phyloP scores from a whole-genome alignment of 2,113 vertebrate species.

The Todiramphus saurophagus region DNA sequence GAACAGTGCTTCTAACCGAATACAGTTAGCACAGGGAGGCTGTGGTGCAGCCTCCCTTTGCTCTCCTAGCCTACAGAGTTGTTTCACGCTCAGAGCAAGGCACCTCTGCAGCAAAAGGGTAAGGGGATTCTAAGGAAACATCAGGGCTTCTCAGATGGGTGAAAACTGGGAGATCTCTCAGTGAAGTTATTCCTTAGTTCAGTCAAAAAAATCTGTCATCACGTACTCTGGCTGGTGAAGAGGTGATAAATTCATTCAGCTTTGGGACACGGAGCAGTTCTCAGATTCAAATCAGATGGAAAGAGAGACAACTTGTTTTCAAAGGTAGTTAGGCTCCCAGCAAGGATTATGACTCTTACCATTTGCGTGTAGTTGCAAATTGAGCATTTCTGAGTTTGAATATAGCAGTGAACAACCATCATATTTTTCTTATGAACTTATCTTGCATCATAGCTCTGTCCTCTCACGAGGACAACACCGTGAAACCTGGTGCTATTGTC shows the following conservation, averaged over 20 bases:
- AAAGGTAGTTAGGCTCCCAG: slow-evolving; percentile 10
- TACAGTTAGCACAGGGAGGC: background rate
- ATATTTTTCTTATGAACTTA: background rate
- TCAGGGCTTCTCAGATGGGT: slow-evolving; percentile 10
- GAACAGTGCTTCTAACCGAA: background rate
- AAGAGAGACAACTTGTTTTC: slow-evolving; percentile 35
- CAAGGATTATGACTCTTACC: background rate
- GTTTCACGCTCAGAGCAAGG: background rate
- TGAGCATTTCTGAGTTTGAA: background rate
- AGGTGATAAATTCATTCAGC: slow-evolving; percentile 59
- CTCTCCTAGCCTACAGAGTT: background rate
- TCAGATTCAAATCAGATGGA: slow-evolving; percentile 59
- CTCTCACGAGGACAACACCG: background rate
- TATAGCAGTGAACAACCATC: background rate
- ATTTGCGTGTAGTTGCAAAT: background rate
- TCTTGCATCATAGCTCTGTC: background rate
- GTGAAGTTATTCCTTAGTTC: slow-evolving; percentile 4
- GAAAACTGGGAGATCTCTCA: slow-evolving; percentile 25
- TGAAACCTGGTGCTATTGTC: background rate
- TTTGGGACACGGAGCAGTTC: slow-evolving; percentile 1
- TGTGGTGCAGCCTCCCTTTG: background rate
- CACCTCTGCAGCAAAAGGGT: background rate
- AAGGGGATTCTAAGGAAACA: slow-evolving; percentile 4
- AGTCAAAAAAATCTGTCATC: slow-evolving; percentile 49
- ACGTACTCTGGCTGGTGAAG: slow-evolving; percentile 33